Percentiles rank a stretch among this genome's conserved stretches.
Conservation (phyloP, 1,140 invertebrate genomes). For the Cyrtorhinus lividipennis region DNA sequence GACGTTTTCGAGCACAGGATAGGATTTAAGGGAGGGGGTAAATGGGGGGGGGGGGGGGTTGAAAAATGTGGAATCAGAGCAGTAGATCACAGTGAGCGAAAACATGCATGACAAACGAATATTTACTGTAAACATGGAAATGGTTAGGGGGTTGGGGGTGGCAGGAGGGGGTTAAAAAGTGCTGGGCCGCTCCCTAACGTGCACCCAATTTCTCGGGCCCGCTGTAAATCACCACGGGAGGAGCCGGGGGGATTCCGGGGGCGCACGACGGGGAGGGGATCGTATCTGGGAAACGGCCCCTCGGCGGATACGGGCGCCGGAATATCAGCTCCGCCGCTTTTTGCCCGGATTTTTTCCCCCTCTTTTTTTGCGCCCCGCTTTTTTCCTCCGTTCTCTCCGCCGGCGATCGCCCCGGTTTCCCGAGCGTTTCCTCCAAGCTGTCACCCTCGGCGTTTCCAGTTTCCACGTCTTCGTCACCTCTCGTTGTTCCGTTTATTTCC, state of each 20-base stretch:
- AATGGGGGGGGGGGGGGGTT: too few relatives aligned
- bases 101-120: constrained; percentile 1
- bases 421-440: constrained; percentile 1
- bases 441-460: not conserved
- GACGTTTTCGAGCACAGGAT: too few relatives aligned
- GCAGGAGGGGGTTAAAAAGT: too few relatives aligned
- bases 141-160: not conserved
- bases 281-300: not conserved
- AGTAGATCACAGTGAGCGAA: not conserved
- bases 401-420: not conserved
- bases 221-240: not conserved
- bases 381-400: not conserved
- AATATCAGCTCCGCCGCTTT: not conserved
- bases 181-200: too few relatives aligned
- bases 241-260: too few relatives aligned
- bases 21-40: too few relatives aligned
- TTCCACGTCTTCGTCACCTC: too few relatives aligned
- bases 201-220: too few relatives aligned
- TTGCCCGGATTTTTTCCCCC: not conserved
- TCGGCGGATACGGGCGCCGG: not conserved
- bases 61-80: not conserved
- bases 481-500: constrained; percentile 1
- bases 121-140: constrained; percentile 7
- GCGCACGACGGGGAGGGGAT: not conserved
- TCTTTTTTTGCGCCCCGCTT: not conserved